Percentiles rank a stretch among this genome's conserved stretches.
Evolutionary conservation across 2,888 invertebrate species (phyloP).

Genomic region (Idaea biselata): DNA sequence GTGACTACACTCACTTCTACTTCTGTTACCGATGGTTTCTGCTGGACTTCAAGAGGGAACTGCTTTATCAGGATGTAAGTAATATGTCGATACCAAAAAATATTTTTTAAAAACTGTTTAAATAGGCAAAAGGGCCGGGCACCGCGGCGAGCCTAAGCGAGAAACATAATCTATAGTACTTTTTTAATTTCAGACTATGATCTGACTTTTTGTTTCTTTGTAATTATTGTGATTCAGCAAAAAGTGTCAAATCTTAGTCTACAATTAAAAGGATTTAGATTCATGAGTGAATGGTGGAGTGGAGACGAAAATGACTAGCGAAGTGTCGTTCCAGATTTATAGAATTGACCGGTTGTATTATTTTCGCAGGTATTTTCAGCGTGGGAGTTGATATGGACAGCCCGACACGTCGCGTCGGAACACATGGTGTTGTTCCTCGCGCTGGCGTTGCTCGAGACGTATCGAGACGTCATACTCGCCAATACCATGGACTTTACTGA

Average conservation of each 20-base stretch:
- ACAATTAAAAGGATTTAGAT: too few relatives aligned
- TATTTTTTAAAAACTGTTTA: too few relatives aligned
- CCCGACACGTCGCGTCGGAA: slow-evolving; percentile 90
- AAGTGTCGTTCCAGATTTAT: background rate
- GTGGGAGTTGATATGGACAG: slow-evolving; percentile 99
- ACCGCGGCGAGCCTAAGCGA: too few relatives aligned
- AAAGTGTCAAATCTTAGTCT: too few relatives aligned
- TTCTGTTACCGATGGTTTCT: slow-evolving; percentile 99
- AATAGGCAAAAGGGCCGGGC: background rate
- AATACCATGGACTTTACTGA: slow-evolving; percentile 99
- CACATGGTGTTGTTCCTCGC: slow-evolving; percentile 97
- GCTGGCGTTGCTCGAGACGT: slow-evolving; percentile 93
- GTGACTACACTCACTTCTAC: slow-evolving; percentile 98
- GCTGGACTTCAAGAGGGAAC: slow-evolving; percentile 96
- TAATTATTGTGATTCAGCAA: too few relatives aligned
- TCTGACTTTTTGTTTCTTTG: too few relatives aligned
- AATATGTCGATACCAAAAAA: background rate
- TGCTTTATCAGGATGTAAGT: slow-evolving; percentile 93
- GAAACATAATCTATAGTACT: too few relatives aligned
- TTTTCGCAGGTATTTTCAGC: slow-evolving; percentile 84
- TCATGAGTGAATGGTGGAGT: too few relatives aligned
- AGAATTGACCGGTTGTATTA: background rate
- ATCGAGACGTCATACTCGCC: slow-evolving; percentile 95
- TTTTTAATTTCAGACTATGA: too few relatives aligned
- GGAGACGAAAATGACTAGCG: too few relatives aligned